Evolutionary conservation across 2,113 vertebrate genomes (phyloP).

Genomic region (Chionodraco myersi): DNA sequence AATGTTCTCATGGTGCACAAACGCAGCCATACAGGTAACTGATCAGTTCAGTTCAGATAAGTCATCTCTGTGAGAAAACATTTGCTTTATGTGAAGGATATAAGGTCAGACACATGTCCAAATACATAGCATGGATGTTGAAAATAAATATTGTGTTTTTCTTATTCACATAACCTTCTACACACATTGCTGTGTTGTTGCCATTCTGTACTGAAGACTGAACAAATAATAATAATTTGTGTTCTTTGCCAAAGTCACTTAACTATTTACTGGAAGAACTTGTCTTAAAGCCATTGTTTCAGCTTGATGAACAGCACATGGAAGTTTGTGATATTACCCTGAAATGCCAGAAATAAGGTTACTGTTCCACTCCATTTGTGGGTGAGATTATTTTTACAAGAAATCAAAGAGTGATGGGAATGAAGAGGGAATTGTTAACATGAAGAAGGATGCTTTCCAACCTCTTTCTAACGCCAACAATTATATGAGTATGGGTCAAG

Average conservation of each 20-base stretch:
- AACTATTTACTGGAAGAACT: not conserved
- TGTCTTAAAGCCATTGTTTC: not conserved
- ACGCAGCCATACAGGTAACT: conserved; percentile 96
- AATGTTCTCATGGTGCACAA: conserved; percentile 99
- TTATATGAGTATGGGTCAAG: not conserved
- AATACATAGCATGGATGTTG: too few species aligned
- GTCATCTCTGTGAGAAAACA: not conserved
- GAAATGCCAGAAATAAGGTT: too few species aligned
- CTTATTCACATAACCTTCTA: too few species aligned
- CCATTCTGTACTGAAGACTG: not conserved
- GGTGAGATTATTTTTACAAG: not conserved
- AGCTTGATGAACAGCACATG: not conserved
- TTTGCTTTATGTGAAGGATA: conserved; percentile 1
- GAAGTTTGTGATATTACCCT: not conserved
- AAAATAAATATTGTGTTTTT: too few species aligned
- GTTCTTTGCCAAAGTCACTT: not conserved
- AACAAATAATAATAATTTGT: not conserved
- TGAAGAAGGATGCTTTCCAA: too few species aligned
- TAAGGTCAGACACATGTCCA: not conserved
- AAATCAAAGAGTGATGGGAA: too few species aligned
- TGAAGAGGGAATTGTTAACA: too few species aligned
- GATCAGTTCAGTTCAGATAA: not conserved
- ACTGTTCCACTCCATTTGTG: not conserved
- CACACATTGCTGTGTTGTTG: not conserved
- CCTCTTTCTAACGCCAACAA: not conserved